Evolutionary conservation across 2,888 invertebrate species (phyloP), one percentile per base, ranked within the genome.

Genomic region (Drosophila meridionalis): DNA sequence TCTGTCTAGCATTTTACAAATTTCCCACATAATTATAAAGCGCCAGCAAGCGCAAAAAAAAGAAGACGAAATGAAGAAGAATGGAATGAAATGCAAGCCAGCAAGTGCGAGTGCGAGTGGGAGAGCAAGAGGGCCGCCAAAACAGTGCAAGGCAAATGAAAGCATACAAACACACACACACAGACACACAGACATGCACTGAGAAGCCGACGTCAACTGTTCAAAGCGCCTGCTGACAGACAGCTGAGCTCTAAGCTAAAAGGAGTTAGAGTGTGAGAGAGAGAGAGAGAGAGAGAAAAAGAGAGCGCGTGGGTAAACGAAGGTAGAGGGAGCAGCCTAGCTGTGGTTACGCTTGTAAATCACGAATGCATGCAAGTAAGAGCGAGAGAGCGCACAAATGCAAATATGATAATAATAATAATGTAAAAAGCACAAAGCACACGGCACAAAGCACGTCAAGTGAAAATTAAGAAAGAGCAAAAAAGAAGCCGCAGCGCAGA

Each of bases 21-120:
- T 87, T 90, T 87, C 89, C 73, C 87, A 87, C 90, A 87, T 88
- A 90, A 87, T 90, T 90, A 81, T 76, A 65, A 80, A 81, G 73
- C 81, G 78, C 80, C 80, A 59, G 78, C 34, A 7, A 53, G 66
- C 43, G 58, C 58, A 68, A 62, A 43, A 6, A 60, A 36, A 63
- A 47, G 3, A 11, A 60, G 47, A 34, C 20, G 38, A 28, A 38
- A 48, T 14, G 28, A 14, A 56, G 56, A 40, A 56, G 56, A 38
- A 58, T 58, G 42, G 62, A 67, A 69, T 68, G 40, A 74, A 64
- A 52, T 57, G 63, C 40, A 69, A 20, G 43, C 12, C 14, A 50
- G 45, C 9, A 3, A 42, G 71, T 50, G n/a, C n/a, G 60, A 42
- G 65, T 34, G 43, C 34, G 64, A 61, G 55, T 34, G 56, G 58